Base-by-base conservation (phyloP, 2,113 vertebrate genomes). In the Macquaria ambigua region DNA sequence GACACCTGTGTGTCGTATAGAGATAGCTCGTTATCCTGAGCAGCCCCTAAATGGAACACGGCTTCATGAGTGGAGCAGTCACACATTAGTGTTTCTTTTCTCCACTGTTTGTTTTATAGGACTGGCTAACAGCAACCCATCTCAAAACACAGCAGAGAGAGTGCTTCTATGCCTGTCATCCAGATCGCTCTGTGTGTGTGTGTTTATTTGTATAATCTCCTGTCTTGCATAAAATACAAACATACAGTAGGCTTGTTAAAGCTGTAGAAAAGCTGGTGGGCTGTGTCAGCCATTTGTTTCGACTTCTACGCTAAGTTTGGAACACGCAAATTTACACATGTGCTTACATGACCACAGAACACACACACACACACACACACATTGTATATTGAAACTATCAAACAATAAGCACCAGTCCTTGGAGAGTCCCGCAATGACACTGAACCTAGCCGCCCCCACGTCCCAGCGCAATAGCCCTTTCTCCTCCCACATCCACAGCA, bases 321-420 rank as follows among this genome's bases (percentile, higher is more conserved):
- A 85, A 68, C 6, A 21, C 74, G 78, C 71, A 75, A 15, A 71
- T 90, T 74, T 82, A 76, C 76, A 76, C 89, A 70, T 70, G 68
- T 81, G 59, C 86, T 81, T 74, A 59, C 59, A 79, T 82, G 89
- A 81, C 71, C 82, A 72, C 53, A 75, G 25, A 75, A 62, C 56
- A 67, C 70, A 46, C 74, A 46, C 41, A 46, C 74, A 46, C 41
- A 71, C 58, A 71, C 39, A 74, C 53, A 84, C 66, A 75, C 80
- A 77, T 87, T 90, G 90, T 94, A 95, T 95, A 94, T 93, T 95
- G 94, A 95, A 95, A 93, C 93, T 87, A 96, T 96, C 93, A 95
- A 95, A 95, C 94, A 96, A 95, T 95, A 95, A 94, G 93, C 90
- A 82, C 82, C 69, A 68, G 83, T 91, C 93, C 94, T 91, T 82